A percentile compares a stretch with the other conserved stretches of the same genome.
phyloP scores from a whole-genome alignment of 2,113 vertebrate species.

The Gila orcuttii region DNA sequence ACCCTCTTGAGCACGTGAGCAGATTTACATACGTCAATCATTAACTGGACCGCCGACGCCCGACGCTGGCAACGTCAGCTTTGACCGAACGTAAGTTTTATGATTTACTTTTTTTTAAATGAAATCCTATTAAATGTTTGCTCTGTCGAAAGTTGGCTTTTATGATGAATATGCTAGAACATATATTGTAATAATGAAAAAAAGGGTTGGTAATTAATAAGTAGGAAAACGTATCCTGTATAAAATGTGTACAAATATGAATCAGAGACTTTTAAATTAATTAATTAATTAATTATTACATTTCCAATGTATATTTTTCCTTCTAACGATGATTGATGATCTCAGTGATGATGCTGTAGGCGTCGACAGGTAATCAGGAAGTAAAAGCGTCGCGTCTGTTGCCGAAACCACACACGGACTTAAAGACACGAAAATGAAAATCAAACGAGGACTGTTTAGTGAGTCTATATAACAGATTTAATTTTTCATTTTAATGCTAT shows the following conservation, averaged over 20 bases:
- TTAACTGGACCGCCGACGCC: too few species aligned
- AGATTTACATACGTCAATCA: too few species aligned
- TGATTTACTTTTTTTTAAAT: too few species aligned
- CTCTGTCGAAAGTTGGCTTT: not conserved
- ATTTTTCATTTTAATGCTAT: not conserved
- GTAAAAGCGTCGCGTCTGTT: not conserved
- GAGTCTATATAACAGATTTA: constrained; percentile 44
- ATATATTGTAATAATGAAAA: not conserved
- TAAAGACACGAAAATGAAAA: constrained; percentile 55
- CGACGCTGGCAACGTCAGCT: too few species aligned
- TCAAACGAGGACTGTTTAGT: constrained; percentile 49
- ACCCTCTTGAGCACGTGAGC: too few species aligned
- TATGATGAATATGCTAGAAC: not conserved
- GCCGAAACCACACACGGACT: not conserved
- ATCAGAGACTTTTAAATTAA: not conserved
- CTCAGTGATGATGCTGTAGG: not conserved
- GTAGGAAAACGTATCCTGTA: not conserved
- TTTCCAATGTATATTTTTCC: not conserved
- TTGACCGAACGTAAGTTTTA: too few species aligned
- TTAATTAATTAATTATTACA: not conserved
- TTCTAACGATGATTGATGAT: not conserved
- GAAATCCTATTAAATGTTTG: too few species aligned
- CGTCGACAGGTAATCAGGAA: constrained; percentile 66
- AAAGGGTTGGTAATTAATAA: not conserved
- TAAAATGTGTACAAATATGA: not conserved